phyloP scores from a whole-genome alignment of 2,888 invertebrate species.

The Subacronicta megacephala region DNA sequence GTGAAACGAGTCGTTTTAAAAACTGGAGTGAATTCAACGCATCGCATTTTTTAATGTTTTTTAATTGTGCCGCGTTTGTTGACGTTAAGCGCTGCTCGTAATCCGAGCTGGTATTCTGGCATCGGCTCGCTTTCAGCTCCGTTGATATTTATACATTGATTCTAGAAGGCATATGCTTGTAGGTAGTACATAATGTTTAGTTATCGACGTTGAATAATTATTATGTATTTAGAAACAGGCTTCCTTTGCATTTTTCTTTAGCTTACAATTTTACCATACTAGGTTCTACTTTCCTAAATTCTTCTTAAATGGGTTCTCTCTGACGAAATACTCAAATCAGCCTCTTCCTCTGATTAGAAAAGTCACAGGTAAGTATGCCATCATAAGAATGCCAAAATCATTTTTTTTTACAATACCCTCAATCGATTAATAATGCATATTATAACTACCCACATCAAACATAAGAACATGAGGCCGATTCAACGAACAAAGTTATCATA shows the following conservation, averaged over 20 bases:
- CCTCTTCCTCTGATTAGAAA: too few species aligned
- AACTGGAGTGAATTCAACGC: slow-evolving; percentile 88
- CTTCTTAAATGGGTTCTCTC: not conserved
- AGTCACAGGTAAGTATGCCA: too few species aligned
- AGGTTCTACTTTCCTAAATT: too few species aligned
- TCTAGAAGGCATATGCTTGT: slow-evolving; percentile 30
- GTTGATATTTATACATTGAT: slow-evolving; percentile 36
- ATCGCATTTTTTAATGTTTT: slow-evolving; percentile 85
- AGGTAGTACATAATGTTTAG: slow-evolving; percentile 23
- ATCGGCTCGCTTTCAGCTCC: slow-evolving; percentile 59
- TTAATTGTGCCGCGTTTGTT: slow-evolving; percentile 80
- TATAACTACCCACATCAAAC: too few species aligned
- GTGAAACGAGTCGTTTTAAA: slow-evolving; percentile 87
- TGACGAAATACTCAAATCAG: too few species aligned
- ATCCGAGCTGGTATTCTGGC: slow-evolving; percentile 67
- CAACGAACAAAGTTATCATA: too few species aligned
- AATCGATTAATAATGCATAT: too few species aligned
- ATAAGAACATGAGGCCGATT: too few species aligned
- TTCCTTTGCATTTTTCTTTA: slow-evolving; percentile 9
- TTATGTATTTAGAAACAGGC: slow-evolving; percentile 19
- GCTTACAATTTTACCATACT: slow-evolving; percentile 8
- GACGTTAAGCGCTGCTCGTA: slow-evolving; percentile 67
- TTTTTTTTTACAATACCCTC: too few species aligned
- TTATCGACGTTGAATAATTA: slow-evolving; percentile 5
- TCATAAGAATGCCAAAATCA: too few species aligned